Evolutionary conservation across 1,140 invertebrate genomes (phyloP), one percentile per base, ranked within the genome.

Genomic region (Laupala kohalensis): DNA sequence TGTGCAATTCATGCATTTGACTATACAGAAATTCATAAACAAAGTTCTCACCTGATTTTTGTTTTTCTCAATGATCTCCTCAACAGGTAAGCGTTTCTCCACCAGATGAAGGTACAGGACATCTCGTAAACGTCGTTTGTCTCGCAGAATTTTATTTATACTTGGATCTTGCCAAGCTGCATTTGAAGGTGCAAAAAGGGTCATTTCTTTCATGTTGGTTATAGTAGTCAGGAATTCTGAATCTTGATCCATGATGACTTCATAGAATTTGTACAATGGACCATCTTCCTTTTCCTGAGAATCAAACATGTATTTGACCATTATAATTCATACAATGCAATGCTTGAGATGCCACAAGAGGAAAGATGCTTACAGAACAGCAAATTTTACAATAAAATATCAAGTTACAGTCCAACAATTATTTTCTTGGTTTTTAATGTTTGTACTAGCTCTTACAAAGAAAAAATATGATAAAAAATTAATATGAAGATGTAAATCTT

Each of bases 131-230:
- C 85, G 86, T 71, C 88, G 80, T 76, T 69, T 29, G 66, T 82
- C 78, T 25, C 86, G 85, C 53, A 92, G 81, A 74, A 92, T 83
- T 74, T 87, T 85, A 73, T 90, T 85, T 0, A 94, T 84, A 5
- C 86, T 82, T 71, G 87, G 84, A 71, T 88, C 87, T 13, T 84
- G 80, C 86, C 89, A 90, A 0, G 94, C 94, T 71, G 90, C 88
- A 79, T 96, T 96, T 75, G 90, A 93, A 0, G 94, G 94, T 0
- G 92, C 93, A 78, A 96, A 94, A 25, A 96, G 83, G 1, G 94
- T 96, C 5, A 94, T 84, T 65, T 92, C 89, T 28, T 85, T 85
- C 67, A 87, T 84, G 62, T 84, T 81, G 64, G 84, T 88, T n/a
- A 94, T 85, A 63, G 86, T 86, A 71, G 86, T 84, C 78, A 92